Percentiles rank a stretch among this genome's conserved stretches.
phyloP scores from a whole-genome alignment of 2,797 vertebrate genomes.

The Peromyscus nudipes region DNA sequence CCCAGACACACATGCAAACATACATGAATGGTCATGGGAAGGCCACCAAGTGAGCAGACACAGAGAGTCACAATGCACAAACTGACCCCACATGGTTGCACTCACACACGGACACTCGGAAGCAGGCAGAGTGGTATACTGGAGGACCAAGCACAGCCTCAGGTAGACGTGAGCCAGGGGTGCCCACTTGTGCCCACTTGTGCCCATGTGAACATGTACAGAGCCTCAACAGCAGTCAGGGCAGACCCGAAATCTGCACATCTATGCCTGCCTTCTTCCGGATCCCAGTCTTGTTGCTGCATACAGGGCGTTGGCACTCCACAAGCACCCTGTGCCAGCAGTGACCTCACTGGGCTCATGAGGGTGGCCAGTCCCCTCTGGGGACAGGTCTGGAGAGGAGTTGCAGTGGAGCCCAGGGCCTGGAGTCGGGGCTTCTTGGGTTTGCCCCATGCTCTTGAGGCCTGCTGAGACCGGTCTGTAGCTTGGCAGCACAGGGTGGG shows the following conservation, averaged over 20 bases:
- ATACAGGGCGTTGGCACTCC: constrained; percentile 36
- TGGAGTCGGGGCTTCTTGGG: background rate
- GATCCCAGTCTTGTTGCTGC: background rate
- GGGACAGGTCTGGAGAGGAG: background rate
- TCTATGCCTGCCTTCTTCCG: background rate
- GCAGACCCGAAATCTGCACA: background rate
- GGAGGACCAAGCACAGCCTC: background rate
- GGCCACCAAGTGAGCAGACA: background rate
- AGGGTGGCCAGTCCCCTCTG: background rate
- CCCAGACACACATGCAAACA: background rate
- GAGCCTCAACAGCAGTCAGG: background rate
- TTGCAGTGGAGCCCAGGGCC: background rate
- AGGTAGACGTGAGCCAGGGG: rapidly evolving
- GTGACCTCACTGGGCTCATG: constrained; percentile 66
- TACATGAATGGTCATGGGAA: background rate
- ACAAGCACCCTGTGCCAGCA: constrained; percentile 49
- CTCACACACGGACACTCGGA: background rate
- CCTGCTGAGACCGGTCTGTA: background rate
- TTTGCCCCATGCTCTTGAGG: background rate
- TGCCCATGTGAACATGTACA: rapidly evolving
- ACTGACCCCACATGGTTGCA: background rate
- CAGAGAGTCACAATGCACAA: background rate
- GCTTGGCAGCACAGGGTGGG: background rate
- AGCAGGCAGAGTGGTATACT: background rate
- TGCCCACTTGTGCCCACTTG: background rate